Evolutionary conservation across 92 coral and sea anemone species (phyloP), one percentile per base, ranked within the genome.

Genomic region (Zoanthus gigantus): DNA sequence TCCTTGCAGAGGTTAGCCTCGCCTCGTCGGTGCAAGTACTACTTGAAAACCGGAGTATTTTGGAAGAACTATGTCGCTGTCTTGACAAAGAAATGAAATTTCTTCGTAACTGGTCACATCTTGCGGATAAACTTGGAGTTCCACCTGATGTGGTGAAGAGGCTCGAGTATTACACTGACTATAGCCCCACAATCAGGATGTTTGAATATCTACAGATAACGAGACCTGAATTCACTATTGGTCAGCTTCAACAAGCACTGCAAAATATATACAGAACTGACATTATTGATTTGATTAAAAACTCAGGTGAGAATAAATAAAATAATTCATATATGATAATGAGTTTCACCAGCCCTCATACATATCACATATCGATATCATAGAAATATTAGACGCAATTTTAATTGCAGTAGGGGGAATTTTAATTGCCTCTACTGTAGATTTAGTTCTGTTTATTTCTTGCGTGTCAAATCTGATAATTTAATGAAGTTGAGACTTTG

Each of bases 51-150:
- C 71, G 47, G 37, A n/a, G 11, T 57, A 68, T 77, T 16, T 28
- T 77, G 83, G 83, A 77, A 31, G 50, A 32, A 13, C 50, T 77
- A 42, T 56, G 68, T 23, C 83, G 30, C 14, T 77, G 83, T 34
- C 83, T 77, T 45, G 83, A 77, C 66, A 77, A 77, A 13, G 50
- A 77, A 68, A 11, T 77, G 31, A 77, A 77, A 68, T 44, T 77
- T 11, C 4, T 54, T 7, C 16, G 23, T 15, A 18, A 77, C 45
- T 77, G 83, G 83, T 17, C 32, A 30, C 83, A 77, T 32, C 83
- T 77, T 53, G 83, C 83, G 16, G 1, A 31, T 77, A 48, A 60
- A 31, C 83, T 77, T 15, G 46, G 30, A 0, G 16, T 77, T 11
- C 83, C 83, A 32, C 28, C 69, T 54, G 52, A 77, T 0, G 83